These are phyloP conservation scores for Rhorus exstirpatorius DNA, from an alignment of 2,888 invertebrate species.

Conservation along the genomic window DNA sequence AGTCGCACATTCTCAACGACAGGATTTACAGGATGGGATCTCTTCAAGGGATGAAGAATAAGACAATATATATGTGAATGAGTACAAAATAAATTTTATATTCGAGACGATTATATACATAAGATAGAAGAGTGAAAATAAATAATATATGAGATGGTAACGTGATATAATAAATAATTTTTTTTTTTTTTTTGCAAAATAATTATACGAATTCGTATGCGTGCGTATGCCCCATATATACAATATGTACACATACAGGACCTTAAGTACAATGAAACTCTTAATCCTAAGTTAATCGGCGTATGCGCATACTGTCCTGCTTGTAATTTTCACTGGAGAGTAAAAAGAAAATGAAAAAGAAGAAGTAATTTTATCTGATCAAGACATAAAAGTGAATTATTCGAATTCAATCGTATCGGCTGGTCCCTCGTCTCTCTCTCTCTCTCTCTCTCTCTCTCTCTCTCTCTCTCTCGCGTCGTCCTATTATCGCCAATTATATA, in stretches of 20 bases:
- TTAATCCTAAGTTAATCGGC: constrained; percentile 26
- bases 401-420: constrained; percentile 31
- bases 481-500: constrained; percentile 22
- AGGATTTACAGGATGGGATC: not conserved
- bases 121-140: constrained; percentile 82
- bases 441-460: too few species aligned
- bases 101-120: constrained; percentile 81
- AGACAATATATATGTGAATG: constrained; percentile 11
- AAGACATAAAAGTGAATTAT: constrained; percentile 44
- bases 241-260: constrained; percentile 73
- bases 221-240: constrained; percentile 81
- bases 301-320: constrained; percentile 9
- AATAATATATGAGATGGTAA: constrained; percentile 84
- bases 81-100: constrained; percentile 81
- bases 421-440: constrained; percentile 34
- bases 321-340: not conserved
- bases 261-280: constrained; percentile 42
- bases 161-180: constrained; percentile 84
- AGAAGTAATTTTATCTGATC: constrained; percentile 48
- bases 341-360: constrained; percentile 15
- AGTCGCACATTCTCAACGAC: too few species aligned
- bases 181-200: constrained; percentile 68
- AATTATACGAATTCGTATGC: constrained; percentile 66
- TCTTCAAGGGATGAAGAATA: not conserved
- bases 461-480: too few species aligned